Evolutionary conservation across 2,888 invertebrate species (phyloP).

Genomic region (Pseudanteris insignis): DNA sequence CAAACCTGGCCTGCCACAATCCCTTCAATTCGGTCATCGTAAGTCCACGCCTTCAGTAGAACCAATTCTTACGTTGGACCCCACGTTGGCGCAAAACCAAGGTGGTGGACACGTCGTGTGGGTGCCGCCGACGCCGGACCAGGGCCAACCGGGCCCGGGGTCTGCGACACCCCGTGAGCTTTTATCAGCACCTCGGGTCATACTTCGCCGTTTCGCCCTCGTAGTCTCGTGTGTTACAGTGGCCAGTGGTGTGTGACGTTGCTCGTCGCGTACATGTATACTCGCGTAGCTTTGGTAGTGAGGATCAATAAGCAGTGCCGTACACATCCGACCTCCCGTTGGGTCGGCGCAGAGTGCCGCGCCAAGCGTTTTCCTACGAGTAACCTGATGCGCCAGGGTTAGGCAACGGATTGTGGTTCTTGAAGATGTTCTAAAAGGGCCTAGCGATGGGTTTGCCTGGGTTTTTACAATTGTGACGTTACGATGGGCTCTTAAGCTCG

Average conservation of each 20-base stretch:
- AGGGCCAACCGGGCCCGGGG: too few species aligned
- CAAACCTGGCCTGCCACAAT: conserved; percentile 65
- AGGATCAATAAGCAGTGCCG: conserved; percentile 67
- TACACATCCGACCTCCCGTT: conserved; percentile 40
- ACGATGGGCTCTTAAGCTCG: too few species aligned
- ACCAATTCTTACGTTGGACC: not conserved
- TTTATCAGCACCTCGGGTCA: not conserved
- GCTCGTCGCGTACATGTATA: conserved; percentile 55
- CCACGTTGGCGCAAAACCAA: not conserved
- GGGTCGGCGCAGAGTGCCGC: conserved; percentile 7
- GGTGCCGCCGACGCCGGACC: not conserved
- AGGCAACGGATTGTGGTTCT: too few species aligned
- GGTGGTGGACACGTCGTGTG: too few species aligned
- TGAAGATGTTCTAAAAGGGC: too few species aligned
- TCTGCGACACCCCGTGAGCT: not conserved
- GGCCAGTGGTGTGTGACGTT: conserved; percentile 54
- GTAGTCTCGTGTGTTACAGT: conserved; percentile 34
- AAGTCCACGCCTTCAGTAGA: conserved; percentile 51
- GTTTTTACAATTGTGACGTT: too few species aligned
- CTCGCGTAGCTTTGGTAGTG: conserved; percentile 60
- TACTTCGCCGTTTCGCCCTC: not conserved
- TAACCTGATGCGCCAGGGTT: too few species aligned
- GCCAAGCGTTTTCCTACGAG: not conserved
- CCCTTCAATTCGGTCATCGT: conserved; percentile 66
- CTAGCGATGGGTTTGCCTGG: too few species aligned